These are phyloP conservation scores for Rhizomys pruinosus DNA, from an alignment of 2,113 vertebrate genomes.

Conservation along the genomic window DNA sequence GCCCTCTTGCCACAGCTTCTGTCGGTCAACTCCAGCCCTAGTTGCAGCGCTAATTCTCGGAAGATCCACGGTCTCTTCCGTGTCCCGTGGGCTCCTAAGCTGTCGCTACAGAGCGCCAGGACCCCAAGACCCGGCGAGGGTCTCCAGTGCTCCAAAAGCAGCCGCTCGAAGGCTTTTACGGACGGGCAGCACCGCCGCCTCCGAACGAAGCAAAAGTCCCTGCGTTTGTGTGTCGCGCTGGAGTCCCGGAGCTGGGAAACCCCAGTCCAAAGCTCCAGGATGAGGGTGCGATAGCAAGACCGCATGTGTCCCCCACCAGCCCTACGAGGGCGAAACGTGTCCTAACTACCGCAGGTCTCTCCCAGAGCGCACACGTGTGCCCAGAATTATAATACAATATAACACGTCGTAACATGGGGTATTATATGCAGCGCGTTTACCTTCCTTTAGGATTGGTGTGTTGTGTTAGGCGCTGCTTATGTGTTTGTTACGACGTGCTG, in stretches of 20 bases:
- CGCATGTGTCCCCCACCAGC: conserved; percentile 9
- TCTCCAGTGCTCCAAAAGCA: neutral
- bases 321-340: neutral
- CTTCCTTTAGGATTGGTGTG: conserved; percentile 68
- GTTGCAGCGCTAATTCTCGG: neutral
- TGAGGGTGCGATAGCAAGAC: neutral
- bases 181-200: neutral
- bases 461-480: conserved; percentile 56
- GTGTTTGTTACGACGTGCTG: conserved; percentile 74
- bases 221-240: neutral
- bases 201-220: conserved; percentile 32
- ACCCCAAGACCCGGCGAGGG: too few species aligned
- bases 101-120: neutral
- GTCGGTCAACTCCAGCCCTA: fast-evolving
- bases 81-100: neutral
- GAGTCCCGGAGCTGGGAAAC: neutral
- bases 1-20: neutral
- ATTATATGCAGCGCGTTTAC: conserved; percentile 65
- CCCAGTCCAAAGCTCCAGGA: neutral
- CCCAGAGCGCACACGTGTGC: conserved; percentile 73
- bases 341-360: conserved; percentile 49
- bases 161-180: neutral
- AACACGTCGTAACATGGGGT: conserved; percentile 80
- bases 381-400: conserved; percentile 83
- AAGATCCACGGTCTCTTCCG: fast-evolving